Conservation (phyloP, 2,888 invertebrate genomes). For the Rotaria sp. region DNA sequence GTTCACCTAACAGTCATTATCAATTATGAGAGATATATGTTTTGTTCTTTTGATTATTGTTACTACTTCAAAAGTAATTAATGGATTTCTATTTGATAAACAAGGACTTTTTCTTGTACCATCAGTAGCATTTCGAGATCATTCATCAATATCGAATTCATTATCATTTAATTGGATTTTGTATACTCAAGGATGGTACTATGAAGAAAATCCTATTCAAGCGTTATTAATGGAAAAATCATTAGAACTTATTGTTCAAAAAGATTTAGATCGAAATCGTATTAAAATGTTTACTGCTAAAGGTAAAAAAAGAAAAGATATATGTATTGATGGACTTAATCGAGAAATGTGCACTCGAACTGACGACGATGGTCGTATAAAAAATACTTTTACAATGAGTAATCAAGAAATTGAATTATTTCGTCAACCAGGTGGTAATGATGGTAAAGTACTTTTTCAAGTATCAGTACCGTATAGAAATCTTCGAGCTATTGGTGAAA, state of each 20-base stretch:
- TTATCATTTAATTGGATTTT: neutral
- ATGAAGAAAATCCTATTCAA: conserved; percentile 4
- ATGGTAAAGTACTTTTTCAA: neutral
- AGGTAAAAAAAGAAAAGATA: neutral
- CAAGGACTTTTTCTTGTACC: neutral
- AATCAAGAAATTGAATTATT: neutral
- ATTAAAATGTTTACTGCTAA: neutral
- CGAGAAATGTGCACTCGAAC: neutral
- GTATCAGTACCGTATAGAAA: neutral
- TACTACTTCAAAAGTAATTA: neutral
- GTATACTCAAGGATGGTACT: conserved; percentile 8
- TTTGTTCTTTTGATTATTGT: neutral
- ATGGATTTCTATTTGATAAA: neutral
- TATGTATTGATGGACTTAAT: neutral
- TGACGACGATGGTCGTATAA: neutral
- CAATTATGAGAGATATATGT: neutral
- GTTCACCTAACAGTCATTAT: neutral
- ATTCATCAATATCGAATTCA: neutral
- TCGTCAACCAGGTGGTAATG: neutral
- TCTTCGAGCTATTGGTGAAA: neutral
- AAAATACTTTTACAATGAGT: neutral
- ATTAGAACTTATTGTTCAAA: neutral
- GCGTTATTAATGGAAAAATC: neutral
- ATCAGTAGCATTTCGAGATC: neutral
- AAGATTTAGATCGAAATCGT: neutral